Evolutionary conservation across 2,113 vertebrate genomes (phyloP), one percentile per base, ranked within the genome.

Genomic region (Scomber japonicus): DNA sequence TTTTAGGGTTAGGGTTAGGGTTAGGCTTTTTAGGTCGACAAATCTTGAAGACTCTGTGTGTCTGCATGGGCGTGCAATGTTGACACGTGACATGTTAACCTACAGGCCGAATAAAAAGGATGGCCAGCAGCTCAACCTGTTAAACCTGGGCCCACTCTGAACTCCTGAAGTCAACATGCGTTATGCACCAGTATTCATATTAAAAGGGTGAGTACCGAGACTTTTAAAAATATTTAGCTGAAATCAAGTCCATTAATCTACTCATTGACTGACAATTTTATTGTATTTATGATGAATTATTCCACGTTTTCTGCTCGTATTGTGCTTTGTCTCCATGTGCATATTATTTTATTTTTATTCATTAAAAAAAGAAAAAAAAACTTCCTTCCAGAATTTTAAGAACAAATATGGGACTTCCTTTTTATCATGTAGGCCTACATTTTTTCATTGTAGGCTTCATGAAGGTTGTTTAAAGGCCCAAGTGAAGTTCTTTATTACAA

Each of bases 401-500:
- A 55, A 62, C 35, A 35, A 49, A 35, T 45, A 49, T 24, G 2
- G 51, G 16, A 24, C 2, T 12, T 44, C 59, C 35, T 17, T 50
- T 14, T 69, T 30, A 66, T 6, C n/a, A 17, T 27, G 11, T 40
- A 40, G 35, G 35, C 35, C 35, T 1, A 61, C 3, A 40, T 40
- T 72, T n/a, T 17, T 19, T 62, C 50, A 17, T 3, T 27, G 24
- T 19, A 15, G 13, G 31, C 53, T 51, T 53, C 46, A 10, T 12
- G 2, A 35, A 17, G 63, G 44, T 14, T 24, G 59, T 46, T 24
- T 71, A 45, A 30, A 85, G 80, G 73, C 81, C 77, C 55, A 11
- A 19, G 13, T 3, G 5, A 21, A 54, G 44, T 55, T 69, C 74
- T 74, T 12, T 17, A 19, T 11, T 3, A 35, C 40, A 66, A 50